Percentiles rank a stretch among this genome's conserved stretches.
phyloP scores from a whole-genome alignment of 2,797 vertebrate species.

The Heteromormyrus szaboi region DNA sequence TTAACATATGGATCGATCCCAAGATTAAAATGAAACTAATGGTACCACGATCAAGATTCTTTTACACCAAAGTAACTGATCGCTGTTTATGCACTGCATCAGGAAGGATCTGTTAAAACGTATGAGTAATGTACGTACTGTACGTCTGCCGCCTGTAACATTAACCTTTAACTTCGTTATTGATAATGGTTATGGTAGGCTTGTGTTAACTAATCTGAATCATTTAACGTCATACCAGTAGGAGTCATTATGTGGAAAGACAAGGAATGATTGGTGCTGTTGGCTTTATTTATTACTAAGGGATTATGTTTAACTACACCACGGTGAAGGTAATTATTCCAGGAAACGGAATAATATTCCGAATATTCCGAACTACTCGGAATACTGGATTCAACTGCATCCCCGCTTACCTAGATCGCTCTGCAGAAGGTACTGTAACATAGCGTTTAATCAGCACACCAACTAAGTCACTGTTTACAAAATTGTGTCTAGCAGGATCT shows the following conservation, averaged over 20 bases:
- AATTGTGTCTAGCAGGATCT: not conserved
- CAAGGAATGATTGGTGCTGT: conserved; percentile 54
- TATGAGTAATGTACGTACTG: not conserved
- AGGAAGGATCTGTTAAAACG: not conserved
- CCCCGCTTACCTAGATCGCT: not conserved
- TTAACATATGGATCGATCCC: not conserved
- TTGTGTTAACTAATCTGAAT: not conserved
- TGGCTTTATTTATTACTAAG: conserved; percentile 62
- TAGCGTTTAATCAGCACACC: not conserved
- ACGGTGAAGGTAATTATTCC: conserved; percentile 62
- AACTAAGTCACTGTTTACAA: not conserved
- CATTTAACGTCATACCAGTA: conserved; percentile 32
- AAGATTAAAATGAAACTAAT: not conserved
- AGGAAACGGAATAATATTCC: conserved; percentile 27
- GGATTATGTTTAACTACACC: conserved; percentile 51
- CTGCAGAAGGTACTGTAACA: not conserved
- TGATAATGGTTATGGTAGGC: not conserved
- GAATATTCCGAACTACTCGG: conserved; percentile 43
- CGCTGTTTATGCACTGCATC: not conserved
- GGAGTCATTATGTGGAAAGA: conserved; percentile 55
- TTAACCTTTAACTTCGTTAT: not conserved
- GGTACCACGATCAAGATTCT: not conserved
- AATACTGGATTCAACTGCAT: conserved; percentile 47
- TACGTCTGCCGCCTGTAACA: not conserved
- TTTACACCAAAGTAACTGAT: not conserved